Base-by-base conservation (phyloP, 2,888 invertebrate genomes). In the Chymomyza procnemis region DNA sequence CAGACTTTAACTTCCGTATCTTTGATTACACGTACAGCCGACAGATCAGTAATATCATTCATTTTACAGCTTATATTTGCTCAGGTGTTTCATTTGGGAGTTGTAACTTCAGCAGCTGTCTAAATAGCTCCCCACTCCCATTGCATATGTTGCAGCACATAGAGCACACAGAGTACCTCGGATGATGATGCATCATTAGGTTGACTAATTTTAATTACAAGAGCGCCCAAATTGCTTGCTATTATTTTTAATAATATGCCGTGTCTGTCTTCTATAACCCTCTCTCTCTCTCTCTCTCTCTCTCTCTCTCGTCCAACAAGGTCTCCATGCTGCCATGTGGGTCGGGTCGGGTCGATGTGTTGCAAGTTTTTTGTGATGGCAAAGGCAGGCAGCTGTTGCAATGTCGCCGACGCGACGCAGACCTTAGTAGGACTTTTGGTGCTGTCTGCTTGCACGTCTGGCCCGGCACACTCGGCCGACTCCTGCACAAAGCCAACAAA, bases 161-260 rank as follows among this genome's bases (percentile, higher is more conserved):
- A n/a, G 16, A 48, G 18, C 8, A 14, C 48, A 16, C 16, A 52
- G 61, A 34, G 9, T 75, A 71, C 73, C 73, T 69, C 64, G 74
- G 65, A 69, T 82, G 85, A 80, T 76, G 85, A 81, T 83, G 81
- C 84, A 80, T 85, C 86, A 83, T 81, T 81, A 85, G 76, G 73
- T 76, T 79, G 78, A 79, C 86, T 85, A 85, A 81, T 81, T 83
- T 85, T 83, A 81, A 85, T 81, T 83, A 83, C 86, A 70, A 72
- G 69, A 69, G 61, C 71, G 84, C 80, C 80, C 69, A 78, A 85
- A 81, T 81, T 81, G 76, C 86, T 78, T 12, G 86, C 86, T 85
- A 81, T 85, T 71, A 80, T 80, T 85, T 80, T 83, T 85, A 85
- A 85, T 83, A 81, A 83, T 74, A 78, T 64, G 78, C 74, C 76